These are phyloP conservation scores for Gephyroberyx darwinii DNA, from an alignment of 2,797 vertebrate genomes.

Conservation along the genomic window DNA sequence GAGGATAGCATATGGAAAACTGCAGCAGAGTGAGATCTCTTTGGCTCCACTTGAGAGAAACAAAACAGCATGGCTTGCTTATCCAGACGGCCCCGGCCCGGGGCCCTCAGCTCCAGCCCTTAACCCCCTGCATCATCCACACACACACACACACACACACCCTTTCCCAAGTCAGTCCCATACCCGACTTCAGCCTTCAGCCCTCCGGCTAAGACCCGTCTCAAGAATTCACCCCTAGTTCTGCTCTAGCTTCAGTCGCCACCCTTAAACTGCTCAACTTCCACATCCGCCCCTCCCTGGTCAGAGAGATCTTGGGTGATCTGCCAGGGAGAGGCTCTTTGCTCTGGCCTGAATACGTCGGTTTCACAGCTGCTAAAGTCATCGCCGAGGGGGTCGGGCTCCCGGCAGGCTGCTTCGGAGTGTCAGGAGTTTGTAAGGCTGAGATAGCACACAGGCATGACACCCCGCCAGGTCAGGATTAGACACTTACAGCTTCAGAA, in stretches of 20 bases:
- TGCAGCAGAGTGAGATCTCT: conserved; percentile 51
- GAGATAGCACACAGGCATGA: conserved; percentile 41
- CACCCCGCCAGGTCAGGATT: conserved; percentile 33
- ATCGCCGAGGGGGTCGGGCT: conserved; percentile 45
- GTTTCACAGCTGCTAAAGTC: conserved; percentile 76
- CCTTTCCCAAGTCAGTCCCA: neutral
- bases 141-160: conserved; percentile 17
- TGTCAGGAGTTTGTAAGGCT: conserved; percentile 28
- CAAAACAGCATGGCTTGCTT: conserved; percentile 52
- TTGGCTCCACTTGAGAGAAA: conserved; percentile 60
- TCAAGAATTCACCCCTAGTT: conserved; percentile 1
- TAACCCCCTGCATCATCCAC: conserved; percentile 44
- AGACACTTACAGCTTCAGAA: conserved; percentile 7
- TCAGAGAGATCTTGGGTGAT: conserved; percentile 25
- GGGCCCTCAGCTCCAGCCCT: conserved; percentile 18
- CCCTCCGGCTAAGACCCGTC: conserved; percentile 3
- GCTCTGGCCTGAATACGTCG: conserved; percentile 40
- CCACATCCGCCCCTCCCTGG: neutral
- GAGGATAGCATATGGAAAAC: conserved; percentile 66
- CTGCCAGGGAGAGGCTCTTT: conserved; percentile 23
- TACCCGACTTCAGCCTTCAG: conserved; percentile 15
- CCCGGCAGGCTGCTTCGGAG: conserved; percentile 25
- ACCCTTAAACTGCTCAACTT: conserved; percentile 9
- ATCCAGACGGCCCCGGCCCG: conserved; percentile 11
- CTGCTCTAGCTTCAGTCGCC: conserved; percentile 6